These are phyloP conservation scores for Sylvilagus floridanus DNA, from an alignment of 2,797 vertebrate species.

Conservation along the genomic window DNA sequence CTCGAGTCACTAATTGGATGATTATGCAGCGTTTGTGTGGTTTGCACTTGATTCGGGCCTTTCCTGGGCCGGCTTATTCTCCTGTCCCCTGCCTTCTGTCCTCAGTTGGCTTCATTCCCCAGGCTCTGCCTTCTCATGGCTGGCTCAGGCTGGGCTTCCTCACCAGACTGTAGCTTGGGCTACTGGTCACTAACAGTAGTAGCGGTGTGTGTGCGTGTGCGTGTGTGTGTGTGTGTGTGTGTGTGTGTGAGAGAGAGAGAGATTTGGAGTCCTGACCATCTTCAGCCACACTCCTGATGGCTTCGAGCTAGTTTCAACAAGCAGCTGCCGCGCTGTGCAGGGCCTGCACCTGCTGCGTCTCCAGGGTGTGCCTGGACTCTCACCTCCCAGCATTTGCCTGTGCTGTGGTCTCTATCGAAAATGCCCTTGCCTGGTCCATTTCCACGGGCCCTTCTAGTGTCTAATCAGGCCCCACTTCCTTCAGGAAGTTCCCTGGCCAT, in stretches of 20 bases:
- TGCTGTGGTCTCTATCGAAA: slow-evolving; percentile 37
- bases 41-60: background rate
- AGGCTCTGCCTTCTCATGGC: background rate
- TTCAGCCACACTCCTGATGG: slow-evolving; percentile 13
- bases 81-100: background rate
- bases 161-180: background rate
- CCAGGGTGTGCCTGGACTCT: background rate
- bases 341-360: background rate
- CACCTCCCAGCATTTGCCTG: background rate
- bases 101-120: background rate
- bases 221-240: background rate
- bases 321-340: background rate
- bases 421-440: slow-evolving; percentile 4
- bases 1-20: background rate
- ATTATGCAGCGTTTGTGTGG: background rate
- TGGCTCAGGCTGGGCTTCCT: background rate
- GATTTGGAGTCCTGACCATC: slow-evolving; percentile 40
- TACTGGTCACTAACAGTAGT: background rate
- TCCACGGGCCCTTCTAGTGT: slow-evolving; percentile 29
- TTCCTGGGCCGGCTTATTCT: background rate
- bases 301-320: slow-evolving; percentile 19
- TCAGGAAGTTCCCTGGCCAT: slow-evolving; percentile 16
- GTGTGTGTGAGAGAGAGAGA: background rate
- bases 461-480: slow-evolving; percentile 60
- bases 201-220: background rate